A percentile compares a stretch with the other conserved stretches of the same genome.
Evolutionary conservation across 2,888 invertebrate species (phyloP).

Genomic region (Tiphia femorata): DNA sequence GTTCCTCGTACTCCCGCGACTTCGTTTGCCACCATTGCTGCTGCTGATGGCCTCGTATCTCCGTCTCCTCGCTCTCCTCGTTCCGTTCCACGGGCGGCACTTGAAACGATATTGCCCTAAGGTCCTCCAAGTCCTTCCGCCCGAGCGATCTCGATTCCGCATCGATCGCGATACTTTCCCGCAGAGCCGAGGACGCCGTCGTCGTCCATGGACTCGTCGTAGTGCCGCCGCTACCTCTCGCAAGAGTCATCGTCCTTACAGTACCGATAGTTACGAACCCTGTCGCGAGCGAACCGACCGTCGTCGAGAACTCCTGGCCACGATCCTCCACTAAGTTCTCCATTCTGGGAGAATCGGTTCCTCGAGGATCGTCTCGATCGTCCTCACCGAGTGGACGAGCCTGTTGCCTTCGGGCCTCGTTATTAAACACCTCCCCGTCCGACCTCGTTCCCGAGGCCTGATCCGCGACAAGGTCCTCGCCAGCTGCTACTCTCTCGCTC

Average conservation of each 20-base stretch:
- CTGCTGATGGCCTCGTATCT: too few relatives aligned
- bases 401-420: too few relatives aligned
- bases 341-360: too few relatives aligned
- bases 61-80: neutral
- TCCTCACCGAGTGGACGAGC: neutral
- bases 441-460: neutral
- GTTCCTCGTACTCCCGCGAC: too few relatives aligned
- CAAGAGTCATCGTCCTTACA: neutral
- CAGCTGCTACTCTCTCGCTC: too few relatives aligned
- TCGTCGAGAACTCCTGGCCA: neutral
- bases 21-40: too few relatives aligned
- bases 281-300: neutral
- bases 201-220: neutral
- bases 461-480: neutral
- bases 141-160: slow-evolving; percentile 1
- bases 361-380: too few relatives aligned
- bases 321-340: neutral
- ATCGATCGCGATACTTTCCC: neutral
- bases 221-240: neutral
- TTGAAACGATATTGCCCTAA: slow-evolving; percentile 48
- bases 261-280: neutral
- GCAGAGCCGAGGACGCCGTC: neutral
- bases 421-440: too few relatives aligned
- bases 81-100: slow-evolving; percentile 23
- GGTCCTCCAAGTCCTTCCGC: slow-evolving; percentile 31